A percentile compares a stretch with the other conserved stretches of the same genome.
Evolutionary conservation across 2,113 vertebrate genomes (phyloP).

Genomic region (Erythrocercus mccallii): DNA sequence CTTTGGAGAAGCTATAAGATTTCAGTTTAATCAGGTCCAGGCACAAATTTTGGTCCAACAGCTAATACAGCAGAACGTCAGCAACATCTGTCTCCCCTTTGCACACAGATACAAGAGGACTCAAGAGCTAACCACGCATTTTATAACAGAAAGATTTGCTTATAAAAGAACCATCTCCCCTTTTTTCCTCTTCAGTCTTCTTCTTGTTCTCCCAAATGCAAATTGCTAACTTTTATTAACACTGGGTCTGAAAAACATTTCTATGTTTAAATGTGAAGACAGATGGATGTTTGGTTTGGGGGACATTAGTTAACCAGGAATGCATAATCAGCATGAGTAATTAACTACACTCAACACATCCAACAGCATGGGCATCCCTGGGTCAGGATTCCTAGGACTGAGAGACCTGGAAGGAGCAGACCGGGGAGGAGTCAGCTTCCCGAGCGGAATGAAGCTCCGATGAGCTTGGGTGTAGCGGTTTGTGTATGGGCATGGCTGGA

Average conservation of each 20-base stretch:
- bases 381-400: background rate
- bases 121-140: background rate
- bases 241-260: background rate
- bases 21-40: constrained; percentile 46
- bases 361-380: background rate
- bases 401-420: background rate
- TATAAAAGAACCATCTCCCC: background rate
- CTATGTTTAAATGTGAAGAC: background rate
- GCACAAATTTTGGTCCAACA: background rate
- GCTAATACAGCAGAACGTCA: background rate
- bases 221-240: background rate
- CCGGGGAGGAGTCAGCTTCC: background rate
- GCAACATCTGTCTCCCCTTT: constrained; percentile 28
- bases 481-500: background rate
- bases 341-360: background rate
- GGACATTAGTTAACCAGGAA: background rate
- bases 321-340: background rate
- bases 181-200: background rate
- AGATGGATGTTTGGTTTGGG: background rate
- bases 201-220: background rate
- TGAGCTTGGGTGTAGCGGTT: accelerated
- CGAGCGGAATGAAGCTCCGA: background rate
- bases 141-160: background rate
- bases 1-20: background rate
- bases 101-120: background rate